These are phyloP conservation scores for Myotis brandtii DNA, from an alignment of 2,113 vertebrate genomes.

Conservation along the genomic window DNA sequence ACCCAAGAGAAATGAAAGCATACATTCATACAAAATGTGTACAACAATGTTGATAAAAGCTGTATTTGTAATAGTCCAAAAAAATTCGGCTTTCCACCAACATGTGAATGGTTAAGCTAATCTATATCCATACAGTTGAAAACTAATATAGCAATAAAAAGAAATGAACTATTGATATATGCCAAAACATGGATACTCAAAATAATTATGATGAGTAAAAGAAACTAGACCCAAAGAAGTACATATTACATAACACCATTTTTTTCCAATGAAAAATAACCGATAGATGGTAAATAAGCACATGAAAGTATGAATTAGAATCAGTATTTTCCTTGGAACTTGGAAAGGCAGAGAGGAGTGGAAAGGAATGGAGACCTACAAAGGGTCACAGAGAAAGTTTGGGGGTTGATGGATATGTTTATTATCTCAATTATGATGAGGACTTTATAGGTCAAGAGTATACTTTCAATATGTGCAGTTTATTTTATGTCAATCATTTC, in stretches of 20 bases:
- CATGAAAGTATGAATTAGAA: neutral
- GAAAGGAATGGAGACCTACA: neutral
- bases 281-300: neutral
- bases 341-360: neutral
- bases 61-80: neutral
- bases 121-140: neutral
- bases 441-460: neutral
- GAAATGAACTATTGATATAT: neutral
- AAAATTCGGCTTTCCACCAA: neutral
- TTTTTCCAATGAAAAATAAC: neutral
- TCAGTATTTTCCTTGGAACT: neutral
- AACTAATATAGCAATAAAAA: neutral
- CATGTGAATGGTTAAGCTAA: neutral
- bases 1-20: neutral
- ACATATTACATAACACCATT: neutral
- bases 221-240: neutral
- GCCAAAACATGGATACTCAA: neutral
- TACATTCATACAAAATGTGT: neutral
- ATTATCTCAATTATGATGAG: neutral
- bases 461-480: neutral
- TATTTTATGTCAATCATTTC: neutral
- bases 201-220: slow-evolving; percentile 23
- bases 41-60: neutral
- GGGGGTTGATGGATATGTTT: neutral
- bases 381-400: neutral